Evolutionary conservation across 2,888 invertebrate species (phyloP).

Genomic region (Ennomos quercinarius): DNA sequence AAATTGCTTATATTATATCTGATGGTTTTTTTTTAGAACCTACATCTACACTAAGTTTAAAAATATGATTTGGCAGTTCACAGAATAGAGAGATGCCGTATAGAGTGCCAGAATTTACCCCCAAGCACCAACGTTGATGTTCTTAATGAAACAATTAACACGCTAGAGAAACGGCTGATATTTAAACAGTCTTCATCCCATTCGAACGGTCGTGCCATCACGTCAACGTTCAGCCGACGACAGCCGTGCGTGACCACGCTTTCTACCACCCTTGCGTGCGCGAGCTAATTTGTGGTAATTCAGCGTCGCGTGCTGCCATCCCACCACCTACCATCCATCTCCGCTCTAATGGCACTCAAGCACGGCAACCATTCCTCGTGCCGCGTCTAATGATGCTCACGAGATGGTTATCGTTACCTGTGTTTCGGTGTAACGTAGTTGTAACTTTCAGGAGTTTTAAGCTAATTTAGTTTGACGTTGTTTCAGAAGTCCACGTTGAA

Average conservation of each 20-base stretch:
- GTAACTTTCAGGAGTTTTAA: constrained; percentile 16
- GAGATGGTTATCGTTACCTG: constrained; percentile 33
- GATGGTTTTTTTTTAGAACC: too few species aligned
- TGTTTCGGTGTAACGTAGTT: constrained; percentile 22
- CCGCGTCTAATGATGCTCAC: constrained; percentile 37
- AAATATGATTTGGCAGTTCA: too few species aligned
- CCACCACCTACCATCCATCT: constrained; percentile 38
- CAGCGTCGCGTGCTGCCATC: constrained; percentile 51
- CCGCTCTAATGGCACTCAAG: constrained; percentile 39
- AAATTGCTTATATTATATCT: too few species aligned
- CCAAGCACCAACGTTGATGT: background rate
- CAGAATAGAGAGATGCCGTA: too few species aligned
- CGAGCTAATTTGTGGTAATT: constrained; percentile 62
- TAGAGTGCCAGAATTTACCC: too few species aligned
- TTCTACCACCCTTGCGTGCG: constrained; percentile 67
- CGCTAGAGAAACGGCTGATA: background rate
- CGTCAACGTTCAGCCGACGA: constrained; percentile 34
- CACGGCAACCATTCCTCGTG: constrained; percentile 45
- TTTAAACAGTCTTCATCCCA: background rate
- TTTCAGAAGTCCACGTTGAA: too few species aligned
- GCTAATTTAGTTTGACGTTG: constrained; percentile 2
- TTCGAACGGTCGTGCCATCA: constrained; percentile 16
- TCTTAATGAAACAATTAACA: constrained; percentile 3
- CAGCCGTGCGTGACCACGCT: constrained; percentile 56
- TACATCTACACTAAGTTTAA: too few species aligned